Conservation (phyloP, 2,888 invertebrate genomes). For the Dysmachus trigonus region DNA sequence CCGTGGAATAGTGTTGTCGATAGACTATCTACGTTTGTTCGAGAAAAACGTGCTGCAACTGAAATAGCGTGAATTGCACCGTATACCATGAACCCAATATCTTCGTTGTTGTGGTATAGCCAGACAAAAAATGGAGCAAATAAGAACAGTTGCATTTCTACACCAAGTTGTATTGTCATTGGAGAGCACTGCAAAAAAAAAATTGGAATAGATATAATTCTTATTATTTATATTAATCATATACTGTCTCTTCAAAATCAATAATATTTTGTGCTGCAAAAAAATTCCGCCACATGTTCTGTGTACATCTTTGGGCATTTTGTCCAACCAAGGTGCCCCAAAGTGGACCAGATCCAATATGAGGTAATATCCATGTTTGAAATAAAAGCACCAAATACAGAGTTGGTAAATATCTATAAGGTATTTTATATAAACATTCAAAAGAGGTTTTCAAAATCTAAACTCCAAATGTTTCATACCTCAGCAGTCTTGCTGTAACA, state of each 20-base stretch:
- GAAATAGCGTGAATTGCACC: conserved; percentile 69
- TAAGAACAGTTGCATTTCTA: conserved; percentile 78
- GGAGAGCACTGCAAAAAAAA: conserved; percentile 73
- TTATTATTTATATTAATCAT: conserved; percentile 47
- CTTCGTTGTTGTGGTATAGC: conserved; percentile 68
- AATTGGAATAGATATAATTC: background rate
- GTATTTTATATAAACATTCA: background rate
- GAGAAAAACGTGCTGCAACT: conserved; percentile 71
- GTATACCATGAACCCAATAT: conserved; percentile 68
- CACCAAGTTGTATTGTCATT: conserved; percentile 77
- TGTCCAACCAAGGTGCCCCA: conserved; percentile 73
- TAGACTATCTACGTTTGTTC: conserved; percentile 70
- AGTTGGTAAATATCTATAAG: conserved; percentile 71
- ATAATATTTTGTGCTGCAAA: conserved; percentile 75
- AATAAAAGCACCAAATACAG: conserved; percentile 71
- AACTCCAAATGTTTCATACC: conserved; percentile 66
- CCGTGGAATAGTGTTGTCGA: conserved; percentile 75
- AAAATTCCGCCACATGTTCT: conserved; percentile 75
- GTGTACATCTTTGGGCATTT: conserved; percentile 72
- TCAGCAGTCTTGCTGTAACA: conserved; percentile 70
- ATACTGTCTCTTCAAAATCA: conserved; percentile 75
- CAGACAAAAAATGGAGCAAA: conserved; percentile 73
- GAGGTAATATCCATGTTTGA: conserved; percentile 75
- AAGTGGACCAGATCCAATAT: conserved; percentile 72
- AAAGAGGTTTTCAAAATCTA: background rate